phyloP scores from a whole-genome alignment of 35 echinoderm and acorn worm species.

The Heliocidaris erythrogramma region DNA sequence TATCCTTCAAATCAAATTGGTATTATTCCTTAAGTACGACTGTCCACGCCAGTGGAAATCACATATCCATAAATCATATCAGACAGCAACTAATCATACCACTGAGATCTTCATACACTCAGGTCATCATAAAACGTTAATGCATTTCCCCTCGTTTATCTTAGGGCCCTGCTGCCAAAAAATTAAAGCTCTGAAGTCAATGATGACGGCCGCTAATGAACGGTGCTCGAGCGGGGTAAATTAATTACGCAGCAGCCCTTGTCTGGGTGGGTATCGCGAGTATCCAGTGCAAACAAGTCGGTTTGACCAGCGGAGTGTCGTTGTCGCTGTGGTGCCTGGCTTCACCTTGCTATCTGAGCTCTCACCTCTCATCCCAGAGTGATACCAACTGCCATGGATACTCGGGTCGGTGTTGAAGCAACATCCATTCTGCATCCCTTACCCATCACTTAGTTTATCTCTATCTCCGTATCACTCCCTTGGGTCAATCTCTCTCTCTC shows the following conservation, averaged over 20 bases:
- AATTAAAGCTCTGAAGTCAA: neutral
- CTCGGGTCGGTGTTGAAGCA: neutral
- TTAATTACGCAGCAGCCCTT: slow-evolving; percentile 16
- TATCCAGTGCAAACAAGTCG: neutral
- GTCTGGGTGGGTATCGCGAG: neutral
- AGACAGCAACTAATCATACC: neutral
- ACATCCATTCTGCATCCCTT: neutral
- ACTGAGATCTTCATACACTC: neutral
- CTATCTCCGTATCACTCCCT: neutral
- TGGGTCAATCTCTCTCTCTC: too few species aligned
- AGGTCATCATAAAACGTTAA: neutral
- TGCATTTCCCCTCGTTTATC: neutral
- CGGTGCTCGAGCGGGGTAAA: slow-evolving; percentile 17
- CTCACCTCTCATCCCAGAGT: neutral
- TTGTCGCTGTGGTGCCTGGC: neutral
- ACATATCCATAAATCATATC: neutral
- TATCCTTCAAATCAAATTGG: neutral
- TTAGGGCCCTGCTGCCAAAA: neutral
- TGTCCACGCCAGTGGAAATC: neutral
- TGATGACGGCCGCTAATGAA: slow-evolving; percentile 1
- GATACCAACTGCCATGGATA: neutral
- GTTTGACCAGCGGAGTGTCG: neutral
- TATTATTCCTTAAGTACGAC: neutral
- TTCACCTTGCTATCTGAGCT: neutral
- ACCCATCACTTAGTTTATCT: neutral